phyloP scores from a whole-genome alignment of 2,797 vertebrate genomes.

The Anguilla megastoma region DNA sequence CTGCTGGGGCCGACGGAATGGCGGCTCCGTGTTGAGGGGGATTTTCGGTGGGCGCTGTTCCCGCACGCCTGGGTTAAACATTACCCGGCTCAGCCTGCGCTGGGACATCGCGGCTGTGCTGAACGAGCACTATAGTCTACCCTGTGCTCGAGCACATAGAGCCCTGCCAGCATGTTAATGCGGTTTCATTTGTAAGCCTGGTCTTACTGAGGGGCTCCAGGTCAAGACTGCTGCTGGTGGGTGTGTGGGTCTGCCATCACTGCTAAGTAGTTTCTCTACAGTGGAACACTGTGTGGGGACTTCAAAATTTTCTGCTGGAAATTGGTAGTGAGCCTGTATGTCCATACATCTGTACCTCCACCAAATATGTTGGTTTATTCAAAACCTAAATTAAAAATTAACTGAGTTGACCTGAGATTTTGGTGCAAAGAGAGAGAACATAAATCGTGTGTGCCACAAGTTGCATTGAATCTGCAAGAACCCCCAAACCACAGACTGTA shows the following conservation, averaged over 20 bases:
- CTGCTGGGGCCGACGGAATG: neutral
- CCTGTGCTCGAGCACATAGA: neutral
- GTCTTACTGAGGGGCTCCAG: neutral
- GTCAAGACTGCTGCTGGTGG: neutral
- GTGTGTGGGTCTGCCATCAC: neutral
- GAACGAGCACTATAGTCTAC: neutral
- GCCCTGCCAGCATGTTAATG: neutral
- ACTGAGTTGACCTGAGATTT: neutral
- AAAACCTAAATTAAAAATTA: neutral
- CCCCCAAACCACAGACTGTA: neutral
- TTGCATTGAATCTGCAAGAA: neutral
- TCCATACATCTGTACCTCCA: neutral
- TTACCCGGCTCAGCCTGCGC: neutral
- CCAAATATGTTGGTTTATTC: neutral
- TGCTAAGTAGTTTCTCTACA: neutral
- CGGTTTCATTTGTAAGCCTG: neutral
- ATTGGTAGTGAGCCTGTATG: neutral
- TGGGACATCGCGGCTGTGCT: neutral
- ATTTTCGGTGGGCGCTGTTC: neutral
- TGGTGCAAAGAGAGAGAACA: neutral
- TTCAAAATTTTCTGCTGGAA: neutral
- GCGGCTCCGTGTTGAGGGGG: neutral
- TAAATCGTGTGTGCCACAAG: neutral
- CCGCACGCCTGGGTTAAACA: neutral
- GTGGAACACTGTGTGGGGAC: neutral